Evolutionary conservation across 23 tunicate species (phyloP), one percentile per base, ranked within the genome.

Genomic region (Halocynthia aurantium): DNA sequence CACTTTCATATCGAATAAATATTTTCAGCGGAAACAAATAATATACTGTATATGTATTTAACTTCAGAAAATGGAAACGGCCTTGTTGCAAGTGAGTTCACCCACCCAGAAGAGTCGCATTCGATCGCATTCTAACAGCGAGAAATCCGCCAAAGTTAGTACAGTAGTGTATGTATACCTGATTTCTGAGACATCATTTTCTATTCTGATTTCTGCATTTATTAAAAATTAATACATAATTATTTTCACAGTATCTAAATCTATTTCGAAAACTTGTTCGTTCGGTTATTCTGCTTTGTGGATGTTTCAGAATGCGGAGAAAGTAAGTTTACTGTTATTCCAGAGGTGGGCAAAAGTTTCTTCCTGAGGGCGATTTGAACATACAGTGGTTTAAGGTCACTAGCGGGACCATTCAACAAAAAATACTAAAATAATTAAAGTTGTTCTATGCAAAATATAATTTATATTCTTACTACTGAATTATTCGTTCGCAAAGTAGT

Each of bases 41-140:
- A 31, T 31, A 31, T 31, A 31, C 44, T 31, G 44, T 31, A 31
- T 31, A 31, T 31, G 44, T 4, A 31, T 31, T 31, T 31, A 31
- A 63, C 69, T 31, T 12, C 65, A 80, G 83, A 69, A 76, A 80
- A 69, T 80, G 83, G 83, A 80, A 76, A 62, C 61, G 50, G 62
- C 75, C 6, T 52, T 53, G 75, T 70, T 57, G 50, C 74, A 52
- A 31, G 44, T 31, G 2, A 31, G 44, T 31, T 31, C 17, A 12
- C 19, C 71, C 9, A 40, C n/a, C 7, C 76, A 10, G 40, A 69
- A 52, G 18, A 67, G 70, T 8, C 61, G 83, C 22, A 19, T 52
- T 7, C 66, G 44, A 10, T 77, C 81, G 73, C 6, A 9, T 17
- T 19, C 82, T 49, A 15, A 8, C 71, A 65, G 71, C 54, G 0